Conservation (phyloP, 2,888 invertebrate genomes). For the Drosophila incognita region DNA sequence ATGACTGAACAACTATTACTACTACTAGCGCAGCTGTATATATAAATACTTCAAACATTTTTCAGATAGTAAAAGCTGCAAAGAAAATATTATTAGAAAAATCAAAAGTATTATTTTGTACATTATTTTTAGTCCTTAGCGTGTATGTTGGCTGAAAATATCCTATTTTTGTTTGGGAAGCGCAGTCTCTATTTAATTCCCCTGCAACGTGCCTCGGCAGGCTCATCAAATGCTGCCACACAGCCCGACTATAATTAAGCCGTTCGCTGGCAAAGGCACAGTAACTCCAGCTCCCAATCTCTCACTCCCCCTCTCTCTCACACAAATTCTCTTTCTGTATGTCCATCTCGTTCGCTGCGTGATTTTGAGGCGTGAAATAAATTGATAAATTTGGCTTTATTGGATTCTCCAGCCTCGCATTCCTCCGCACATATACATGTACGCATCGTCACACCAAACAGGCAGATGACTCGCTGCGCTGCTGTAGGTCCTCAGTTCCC, state of each 20-base stretch:
- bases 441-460: constrained; percentile 1
- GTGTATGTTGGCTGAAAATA: not conserved
- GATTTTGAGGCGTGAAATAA: constrained; percentile 82
- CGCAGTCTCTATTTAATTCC: not conserved
- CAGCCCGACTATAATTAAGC: constrained; percentile 71
- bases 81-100: no score
- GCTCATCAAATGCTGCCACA: constrained; percentile 24
- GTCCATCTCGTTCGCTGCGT: constrained; percentile 30
- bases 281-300: not conserved
- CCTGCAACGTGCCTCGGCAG: not conserved
- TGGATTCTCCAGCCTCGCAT: constrained; percentile 67
- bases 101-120: no score
- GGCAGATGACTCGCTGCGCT: constrained; percentile 43
- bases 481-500: constrained; percentile 72
- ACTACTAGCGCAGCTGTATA: no score
- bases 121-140: not conserved
- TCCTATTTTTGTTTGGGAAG: not conserved
- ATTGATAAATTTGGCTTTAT: constrained; percentile 82
- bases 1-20: no score
- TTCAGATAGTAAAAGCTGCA: not conserved
- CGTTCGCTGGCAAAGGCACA: constrained; percentile 55
- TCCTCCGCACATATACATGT: constrained; percentile 28
- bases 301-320: not conserved
- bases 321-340: not conserved
- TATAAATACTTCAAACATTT: not conserved